Percentiles rank a stretch among this genome's conserved stretches.
These are phyloP conservation scores for Toxostoma redivivum DNA, from an alignment of 2,113 vertebrate species.

Conservation along the genomic window DNA sequence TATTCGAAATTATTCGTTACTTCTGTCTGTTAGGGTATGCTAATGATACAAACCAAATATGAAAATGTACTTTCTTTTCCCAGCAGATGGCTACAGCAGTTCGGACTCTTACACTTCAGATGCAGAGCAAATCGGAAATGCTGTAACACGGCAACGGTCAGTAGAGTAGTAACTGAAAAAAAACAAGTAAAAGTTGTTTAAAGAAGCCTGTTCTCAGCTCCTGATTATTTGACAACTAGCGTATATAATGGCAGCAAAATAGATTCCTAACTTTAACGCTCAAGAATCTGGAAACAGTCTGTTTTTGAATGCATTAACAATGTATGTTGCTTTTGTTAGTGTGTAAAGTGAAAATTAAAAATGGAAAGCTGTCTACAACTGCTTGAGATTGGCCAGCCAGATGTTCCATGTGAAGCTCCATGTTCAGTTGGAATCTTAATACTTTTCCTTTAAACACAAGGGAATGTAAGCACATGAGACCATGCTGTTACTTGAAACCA, in stretches of 20 bases:
- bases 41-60: neutral
- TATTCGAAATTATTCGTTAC: neutral
- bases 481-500: neutral
- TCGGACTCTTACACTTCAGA: constrained; percentile 96
- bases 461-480: neutral
- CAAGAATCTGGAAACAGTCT: neutral
- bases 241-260: neutral
- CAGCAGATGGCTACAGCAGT: constrained; percentile 95
- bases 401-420: neutral
- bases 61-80: constrained; percentile 47
- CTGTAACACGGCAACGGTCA: constrained; percentile 87
- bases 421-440: neutral
- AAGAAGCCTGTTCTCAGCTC: neutral
- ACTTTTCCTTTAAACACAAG: neutral
- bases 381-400: neutral
- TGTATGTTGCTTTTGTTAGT: neutral
- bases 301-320: neutral
- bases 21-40: neutral
- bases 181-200: neutral
- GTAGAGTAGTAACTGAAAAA: constrained; percentile 33
- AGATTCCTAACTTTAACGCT: neutral
- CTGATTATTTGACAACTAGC: neutral
- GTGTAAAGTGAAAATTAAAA: neutral
- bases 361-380: neutral
- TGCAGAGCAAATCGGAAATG: constrained; percentile 88